These are phyloP conservation scores for Barypeithes pellucidus DNA, from an alignment of 2,888 invertebrate genomes.

Conservation along the genomic window DNA sequence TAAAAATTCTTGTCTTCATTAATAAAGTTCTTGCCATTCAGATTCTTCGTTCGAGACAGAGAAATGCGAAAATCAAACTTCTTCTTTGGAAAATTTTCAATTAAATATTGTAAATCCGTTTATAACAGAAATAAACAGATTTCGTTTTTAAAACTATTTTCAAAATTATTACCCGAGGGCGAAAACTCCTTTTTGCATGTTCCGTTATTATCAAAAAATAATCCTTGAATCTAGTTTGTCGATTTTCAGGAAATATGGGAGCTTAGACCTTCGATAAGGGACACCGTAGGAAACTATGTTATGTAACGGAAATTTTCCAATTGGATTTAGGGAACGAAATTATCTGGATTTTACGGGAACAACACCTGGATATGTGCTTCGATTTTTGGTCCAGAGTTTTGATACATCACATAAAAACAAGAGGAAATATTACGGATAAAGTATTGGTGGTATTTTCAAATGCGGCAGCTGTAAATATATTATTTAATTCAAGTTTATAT, in stretches of 20 bases:
- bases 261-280: constrained; percentile 28
- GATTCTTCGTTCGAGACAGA: too few relatives aligned
- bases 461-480: too few relatives aligned
- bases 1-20: too few relatives aligned
- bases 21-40: too few relatives aligned
- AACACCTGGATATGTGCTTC: constrained; percentile 13
- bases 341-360: constrained; percentile 12
- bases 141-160: too few relatives aligned
- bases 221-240: background rate
- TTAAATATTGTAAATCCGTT: too few relatives aligned
- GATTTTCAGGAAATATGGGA: constrained; percentile 30
- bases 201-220: background rate
- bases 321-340: constrained; percentile 23
- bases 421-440: background rate
- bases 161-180: too few relatives aligned
- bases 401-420: background rate
- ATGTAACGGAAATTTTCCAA: background rate
- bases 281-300: constrained; percentile 19
- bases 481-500: too few relatives aligned
- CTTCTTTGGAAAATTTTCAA: too few relatives aligned
- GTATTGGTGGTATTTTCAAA: background rate
- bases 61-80: too few relatives aligned
- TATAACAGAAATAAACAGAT: too few relatives aligned
- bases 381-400: constrained; percentile 23
- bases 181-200: background rate